Conservation (phyloP, 1,140 invertebrate genomes). For the Panonychus citri region DNA sequence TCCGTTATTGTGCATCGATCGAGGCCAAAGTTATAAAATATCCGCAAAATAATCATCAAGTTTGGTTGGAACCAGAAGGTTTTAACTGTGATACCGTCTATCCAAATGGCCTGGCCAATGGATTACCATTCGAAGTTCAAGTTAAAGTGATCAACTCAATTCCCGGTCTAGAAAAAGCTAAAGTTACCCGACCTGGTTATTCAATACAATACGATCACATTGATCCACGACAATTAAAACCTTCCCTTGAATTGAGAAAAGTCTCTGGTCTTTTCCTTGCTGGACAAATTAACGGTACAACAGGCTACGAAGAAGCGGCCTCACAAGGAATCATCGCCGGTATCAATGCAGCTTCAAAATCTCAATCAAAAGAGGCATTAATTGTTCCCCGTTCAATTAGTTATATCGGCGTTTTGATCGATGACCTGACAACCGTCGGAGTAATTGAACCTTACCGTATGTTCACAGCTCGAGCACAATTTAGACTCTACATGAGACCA, state of each 20-base stretch:
- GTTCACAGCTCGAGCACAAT: constrained; percentile 80
- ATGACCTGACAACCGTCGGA: constrained; percentile 63
- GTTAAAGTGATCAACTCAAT: constrained; percentile 44
- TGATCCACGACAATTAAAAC: constrained; percentile 59
- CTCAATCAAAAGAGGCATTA: constrained; percentile 33
- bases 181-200: constrained; percentile 48
- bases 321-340: constrained; percentile 76
- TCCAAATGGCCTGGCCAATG: constrained; percentile 71
- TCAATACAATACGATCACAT: constrained; percentile 80
- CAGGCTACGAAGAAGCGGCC: constrained; percentile 86
- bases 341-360: constrained; percentile 19
- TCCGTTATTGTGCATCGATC: constrained; percentile 75
- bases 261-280: constrained; percentile 56
- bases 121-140: constrained; percentile 57
- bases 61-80: constrained; percentile 74
- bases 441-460: constrained; percentile 78
- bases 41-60: constrained; percentile 38
- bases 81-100: constrained; percentile 55
- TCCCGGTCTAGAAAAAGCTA: constrained; percentile 47
- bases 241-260: constrained; percentile 49
- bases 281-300: constrained; percentile 88
- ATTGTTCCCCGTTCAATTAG: constrained; percentile 47
- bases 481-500: constrained; percentile 50
- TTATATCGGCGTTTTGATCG: constrained; percentile 79
- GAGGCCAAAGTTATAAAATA: constrained; percentile 71